Evolutionary conservation across 2,797 vertebrate genomes (phyloP), one percentile per base, ranked within the genome.

Genomic region (Ptychobarbus kaznakovi): DNA sequence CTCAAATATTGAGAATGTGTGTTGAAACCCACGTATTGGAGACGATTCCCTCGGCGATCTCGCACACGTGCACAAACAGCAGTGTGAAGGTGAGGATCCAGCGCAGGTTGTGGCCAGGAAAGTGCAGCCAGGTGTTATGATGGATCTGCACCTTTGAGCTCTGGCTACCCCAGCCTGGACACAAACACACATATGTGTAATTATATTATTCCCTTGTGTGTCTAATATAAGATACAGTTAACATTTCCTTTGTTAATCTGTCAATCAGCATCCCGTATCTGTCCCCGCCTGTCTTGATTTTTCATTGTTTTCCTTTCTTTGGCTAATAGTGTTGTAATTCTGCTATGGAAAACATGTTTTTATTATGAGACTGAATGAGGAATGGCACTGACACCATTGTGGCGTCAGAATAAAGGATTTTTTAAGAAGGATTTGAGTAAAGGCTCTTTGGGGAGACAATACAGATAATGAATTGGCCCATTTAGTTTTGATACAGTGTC

Each of bases 71-170:
- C 20, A 99, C 96, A 0, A 99, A 99, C 1, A 99, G 95, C 61
- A 99, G 96, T 0, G 95, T 95, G 92, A 99, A 99, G 0, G 98
- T 99, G 84, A 99, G 95, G 87, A 99, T 97, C 98, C 98, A 99
- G 13, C 98, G 94, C 88, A 99, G 89, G 94, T 98, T 99, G 93
- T 99, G 98, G 0, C 98, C 98, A 0, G 98, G 98, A 88, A 99
- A 99, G 87, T 99, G 98, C 51, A 99, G 96, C 98, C 98, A 99
- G 0, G 98, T 99, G 87, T 99, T 99, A 87, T 99, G 98, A 89
- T 99, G 98, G 89, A 99, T 99, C 93, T 99, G 98, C 8, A 99
- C 98, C 91, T 99, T 99, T 0, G 98, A 99, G 91, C 98, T 99
- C 90, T 99, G 98, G 89, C 97, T 99, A 70, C 98, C 98, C 98